Percentiles rank a stretch among this genome's conserved stretches.
These are phyloP conservation scores for Ptilodon capucinus DNA, from an alignment of 2,888 invertebrate genomes.

Conservation along the genomic window DNA sequence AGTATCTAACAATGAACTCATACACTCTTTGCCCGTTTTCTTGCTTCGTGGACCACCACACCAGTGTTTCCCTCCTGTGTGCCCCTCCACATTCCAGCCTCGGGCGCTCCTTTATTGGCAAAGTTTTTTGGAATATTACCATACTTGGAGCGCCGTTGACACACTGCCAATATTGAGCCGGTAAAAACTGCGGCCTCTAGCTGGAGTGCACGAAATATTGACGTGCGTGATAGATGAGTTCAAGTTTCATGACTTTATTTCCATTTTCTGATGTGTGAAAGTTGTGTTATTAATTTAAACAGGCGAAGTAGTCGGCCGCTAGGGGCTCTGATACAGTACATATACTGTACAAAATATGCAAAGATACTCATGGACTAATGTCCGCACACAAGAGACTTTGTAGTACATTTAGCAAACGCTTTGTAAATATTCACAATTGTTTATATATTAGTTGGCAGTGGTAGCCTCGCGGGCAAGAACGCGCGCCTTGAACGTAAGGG, in stretches of 20 bases:
- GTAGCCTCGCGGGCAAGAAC: too few species aligned
- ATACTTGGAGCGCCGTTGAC: slow-evolving; percentile 46
- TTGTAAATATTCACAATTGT: too few species aligned
- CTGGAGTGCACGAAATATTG: not conserved
- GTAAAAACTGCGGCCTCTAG: slow-evolving; percentile 25
- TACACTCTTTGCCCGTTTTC: not conserved
- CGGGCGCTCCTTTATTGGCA: slow-evolving; percentile 42
- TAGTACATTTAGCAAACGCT: too few species aligned
- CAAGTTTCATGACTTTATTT: not conserved
- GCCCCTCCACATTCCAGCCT: not conserved
- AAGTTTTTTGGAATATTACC: slow-evolving; percentile 54
- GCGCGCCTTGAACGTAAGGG: too few species aligned
- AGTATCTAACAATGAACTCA: too few species aligned
- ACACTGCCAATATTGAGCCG: slow-evolving; percentile 38
- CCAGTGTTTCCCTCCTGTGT: not conserved
- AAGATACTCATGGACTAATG: too few species aligned
- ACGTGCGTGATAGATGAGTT: not conserved
- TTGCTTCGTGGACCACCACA: not conserved
- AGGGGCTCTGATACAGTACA: too few species aligned
- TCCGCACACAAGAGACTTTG: too few species aligned
- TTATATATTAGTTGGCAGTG: too few species aligned
- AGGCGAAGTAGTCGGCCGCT: not conserved
- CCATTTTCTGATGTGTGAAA: not conserved
- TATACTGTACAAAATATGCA: too few species aligned
- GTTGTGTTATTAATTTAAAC: not conserved